phyloP scores from a whole-genome alignment of 2,797 vertebrate genomes.

The Sternotherus odoratus region DNA sequence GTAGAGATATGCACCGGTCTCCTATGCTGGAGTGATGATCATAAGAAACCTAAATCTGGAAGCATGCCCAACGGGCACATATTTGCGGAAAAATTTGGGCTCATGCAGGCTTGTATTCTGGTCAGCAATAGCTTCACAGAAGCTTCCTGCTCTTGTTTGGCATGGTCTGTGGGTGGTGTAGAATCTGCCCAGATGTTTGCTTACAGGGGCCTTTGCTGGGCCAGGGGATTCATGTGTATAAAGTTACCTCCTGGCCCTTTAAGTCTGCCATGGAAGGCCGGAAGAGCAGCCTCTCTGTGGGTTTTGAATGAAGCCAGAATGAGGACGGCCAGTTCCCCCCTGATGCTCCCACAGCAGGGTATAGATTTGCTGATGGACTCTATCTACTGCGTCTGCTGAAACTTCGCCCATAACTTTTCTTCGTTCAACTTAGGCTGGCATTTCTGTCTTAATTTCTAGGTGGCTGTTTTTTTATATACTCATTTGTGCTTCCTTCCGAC shows the following conservation, averaged over 20 bases:
- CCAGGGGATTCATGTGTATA: neutral
- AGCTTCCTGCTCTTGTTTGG: neutral
- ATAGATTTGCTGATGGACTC: neutral
- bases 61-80: neutral
- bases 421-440: neutral
- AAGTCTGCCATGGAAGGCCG: neutral
- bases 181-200: neutral
- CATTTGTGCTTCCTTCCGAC: neutral
- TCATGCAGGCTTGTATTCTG: neutral
- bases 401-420: neutral
- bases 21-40: neutral
- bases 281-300: neutral
- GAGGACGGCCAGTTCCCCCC: neutral
- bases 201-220: neutral
- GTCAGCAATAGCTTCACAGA: neutral
- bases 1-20: neutral
- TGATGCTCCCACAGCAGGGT: rapidly evolving
- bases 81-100: neutral
- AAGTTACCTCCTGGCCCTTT: neutral
- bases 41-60: neutral
- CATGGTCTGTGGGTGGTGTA: neutral
- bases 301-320: neutral
- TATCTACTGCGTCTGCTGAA: neutral
- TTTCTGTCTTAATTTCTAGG: neutral
- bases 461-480: neutral